Percentiles rank a stretch among this genome's conserved stretches.
These are phyloP conservation scores for Creontiades dilutus DNA, from an alignment of 2,888 invertebrate genomes.

Conservation along the genomic window DNA sequence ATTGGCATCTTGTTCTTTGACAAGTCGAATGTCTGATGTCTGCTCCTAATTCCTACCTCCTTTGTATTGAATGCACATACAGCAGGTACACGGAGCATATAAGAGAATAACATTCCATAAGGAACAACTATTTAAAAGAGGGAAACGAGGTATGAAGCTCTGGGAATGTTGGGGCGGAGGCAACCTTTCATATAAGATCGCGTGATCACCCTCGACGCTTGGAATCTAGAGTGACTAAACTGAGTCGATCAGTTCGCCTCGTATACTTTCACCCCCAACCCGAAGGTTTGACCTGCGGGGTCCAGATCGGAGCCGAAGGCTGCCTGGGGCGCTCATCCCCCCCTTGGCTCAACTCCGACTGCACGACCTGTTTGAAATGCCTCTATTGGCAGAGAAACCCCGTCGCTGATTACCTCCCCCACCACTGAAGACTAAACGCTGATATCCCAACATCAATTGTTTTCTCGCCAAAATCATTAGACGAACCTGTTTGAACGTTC, in stretches of 20 bases:
- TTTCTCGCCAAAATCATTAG: no score
- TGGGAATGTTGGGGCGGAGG: slow-evolving; percentile 19
- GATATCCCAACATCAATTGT: no score
- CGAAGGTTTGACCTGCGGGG: slow-evolving; percentile 62
- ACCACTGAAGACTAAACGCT: no score
- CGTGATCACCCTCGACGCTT: slow-evolving; percentile 44
- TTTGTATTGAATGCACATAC: neutral
- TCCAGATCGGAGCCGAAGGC: slow-evolving; percentile 12
- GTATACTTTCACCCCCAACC: slow-evolving; percentile 64
- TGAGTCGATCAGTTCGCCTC: slow-evolving; percentile 59
- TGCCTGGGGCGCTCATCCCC: slow-evolving; percentile 40
- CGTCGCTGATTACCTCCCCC: no score
- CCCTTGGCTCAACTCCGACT: neutral
- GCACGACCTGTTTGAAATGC: slow-evolving; percentile 50
- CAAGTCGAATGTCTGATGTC: neutral
- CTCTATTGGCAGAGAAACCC: slow-evolving; percentile 23
- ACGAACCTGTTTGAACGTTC: no score
- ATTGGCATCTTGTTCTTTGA: neutral
- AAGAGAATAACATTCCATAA: neutral
- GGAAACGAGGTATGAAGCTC: neutral
- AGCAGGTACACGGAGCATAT: no score
- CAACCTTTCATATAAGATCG: slow-evolving; percentile 60
- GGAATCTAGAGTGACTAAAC: slow-evolving; percentile 62
- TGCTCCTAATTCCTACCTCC: neutral
- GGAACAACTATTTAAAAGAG: neutral